These are phyloP conservation scores for Alsophila aescularia DNA, from an alignment of 2,888 invertebrate genomes.

Conservation along the genomic window DNA sequence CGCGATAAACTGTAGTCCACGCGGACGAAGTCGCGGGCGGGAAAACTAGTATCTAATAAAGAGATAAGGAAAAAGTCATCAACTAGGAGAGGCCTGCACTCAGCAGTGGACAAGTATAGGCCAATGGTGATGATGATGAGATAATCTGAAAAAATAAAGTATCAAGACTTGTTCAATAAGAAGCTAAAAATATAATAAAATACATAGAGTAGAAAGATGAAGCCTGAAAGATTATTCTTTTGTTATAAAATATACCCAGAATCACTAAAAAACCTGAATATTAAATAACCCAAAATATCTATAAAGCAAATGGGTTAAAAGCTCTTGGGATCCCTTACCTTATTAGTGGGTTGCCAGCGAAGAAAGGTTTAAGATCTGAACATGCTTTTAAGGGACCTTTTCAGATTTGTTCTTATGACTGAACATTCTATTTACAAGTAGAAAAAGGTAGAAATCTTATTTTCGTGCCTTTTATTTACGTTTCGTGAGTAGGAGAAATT, in stretches of 20 bases:
- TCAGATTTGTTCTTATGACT: conserved; percentile 38
- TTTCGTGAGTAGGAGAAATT: not conserved
- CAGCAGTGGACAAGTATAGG: no score
- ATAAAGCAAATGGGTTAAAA: conserved; percentile 30
- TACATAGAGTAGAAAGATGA: no score
- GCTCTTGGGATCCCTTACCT: conserved; percentile 35
- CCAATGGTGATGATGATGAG: no score
- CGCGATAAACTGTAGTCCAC: no score
- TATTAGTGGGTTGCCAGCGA: conserved; percentile 36
- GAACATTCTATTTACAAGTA: conserved; percentile 32
- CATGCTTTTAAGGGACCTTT: conserved; percentile 39
- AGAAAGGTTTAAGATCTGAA: conserved; percentile 39
- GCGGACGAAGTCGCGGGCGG: no score
- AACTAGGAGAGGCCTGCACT: no score
- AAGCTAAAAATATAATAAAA: no score
- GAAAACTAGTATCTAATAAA: no score
- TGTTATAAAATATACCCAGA: not conserved
- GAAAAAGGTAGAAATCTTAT: conserved; percentile 19
- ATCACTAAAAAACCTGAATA: not conserved
- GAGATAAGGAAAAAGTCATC: no score
- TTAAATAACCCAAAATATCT: conserved; percentile 7
- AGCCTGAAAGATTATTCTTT: not conserved
- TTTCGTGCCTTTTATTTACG: conserved; percentile 21
- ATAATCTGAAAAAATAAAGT: no score
- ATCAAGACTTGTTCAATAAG: no score